Evolutionary conservation across 2,797 vertebrate genomes (phyloP).

Genomic region (Denticeps clupeoides): DNA sequence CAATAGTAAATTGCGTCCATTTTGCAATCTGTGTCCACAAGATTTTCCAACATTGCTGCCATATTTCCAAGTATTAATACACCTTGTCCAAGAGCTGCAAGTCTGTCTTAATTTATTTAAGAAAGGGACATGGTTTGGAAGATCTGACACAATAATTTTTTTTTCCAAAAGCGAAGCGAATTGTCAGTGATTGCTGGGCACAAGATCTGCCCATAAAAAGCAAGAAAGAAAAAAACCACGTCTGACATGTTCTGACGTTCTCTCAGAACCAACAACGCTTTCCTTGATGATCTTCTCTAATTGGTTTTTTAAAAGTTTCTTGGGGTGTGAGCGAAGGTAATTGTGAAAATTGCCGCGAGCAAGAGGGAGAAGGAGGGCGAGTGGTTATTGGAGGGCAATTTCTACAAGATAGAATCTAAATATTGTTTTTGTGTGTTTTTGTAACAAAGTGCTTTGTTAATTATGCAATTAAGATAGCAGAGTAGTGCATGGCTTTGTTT

Average conservation of each 20-base stretch:
- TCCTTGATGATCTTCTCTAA: conserved; percentile 13
- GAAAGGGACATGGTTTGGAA: too few species aligned
- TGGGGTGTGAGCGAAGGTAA: conserved; percentile 22
- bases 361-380: conserved; percentile 11
- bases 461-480: conserved; percentile 26
- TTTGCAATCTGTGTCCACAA: too few species aligned
- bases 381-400: too few species aligned
- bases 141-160: too few species aligned
- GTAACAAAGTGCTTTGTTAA: conserved; percentile 29
- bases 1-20: too few species aligned
- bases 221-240: not conserved
- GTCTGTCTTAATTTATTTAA: too few species aligned
- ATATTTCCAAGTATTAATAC: too few species aligned
- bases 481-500: conserved; percentile 2
- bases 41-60: too few species aligned
- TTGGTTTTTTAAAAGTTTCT: conserved; percentile 23
- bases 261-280: conserved; percentile 11
- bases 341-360: conserved; percentile 28
- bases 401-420: conserved; percentile 23
- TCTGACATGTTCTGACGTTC: not conserved
- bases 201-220: too few species aligned
- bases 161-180: too few species aligned
- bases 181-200: too few species aligned
- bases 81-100: too few species aligned
- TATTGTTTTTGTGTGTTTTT: conserved; percentile 8